A percentile compares a stretch with the other conserved stretches of the same genome.
Conservation (phyloP, 1,140 invertebrate species). For the Bombus consobrinus region DNA sequence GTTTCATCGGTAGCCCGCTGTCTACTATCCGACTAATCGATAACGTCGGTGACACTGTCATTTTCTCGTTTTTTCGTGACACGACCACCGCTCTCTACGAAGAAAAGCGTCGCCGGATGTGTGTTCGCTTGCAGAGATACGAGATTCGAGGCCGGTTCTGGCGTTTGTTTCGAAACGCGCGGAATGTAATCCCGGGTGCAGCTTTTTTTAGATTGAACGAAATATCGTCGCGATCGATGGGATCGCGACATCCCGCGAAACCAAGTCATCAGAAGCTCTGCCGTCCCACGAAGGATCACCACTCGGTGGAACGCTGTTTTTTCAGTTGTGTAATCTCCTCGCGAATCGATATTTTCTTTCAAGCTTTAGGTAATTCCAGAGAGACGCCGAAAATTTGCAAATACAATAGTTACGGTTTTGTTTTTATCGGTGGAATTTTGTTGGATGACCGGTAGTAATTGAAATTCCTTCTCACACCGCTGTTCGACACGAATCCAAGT, state of each 20-base stretch:
- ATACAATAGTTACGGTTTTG: not conserved
- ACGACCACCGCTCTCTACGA: not conserved
- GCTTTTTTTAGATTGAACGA: not conserved
- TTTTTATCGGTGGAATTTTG: not conserved
- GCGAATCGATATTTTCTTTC: not conserved
- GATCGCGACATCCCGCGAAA: not conserved
- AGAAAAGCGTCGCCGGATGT: not conserved
- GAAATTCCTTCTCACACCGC: not conserved
- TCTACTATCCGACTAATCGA: not conserved
- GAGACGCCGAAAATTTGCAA: not conserved
- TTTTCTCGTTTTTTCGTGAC: not conserved
- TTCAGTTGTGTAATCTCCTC: not conserved
- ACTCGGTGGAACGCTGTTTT: not conserved
- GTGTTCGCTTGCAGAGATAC: not conserved
- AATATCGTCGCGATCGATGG: not conserved
- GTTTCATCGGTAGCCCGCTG: not conserved
- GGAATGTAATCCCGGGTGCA: not conserved
- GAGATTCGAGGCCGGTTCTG: not conserved
- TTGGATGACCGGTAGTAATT: not conserved
- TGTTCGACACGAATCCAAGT: not conserved
- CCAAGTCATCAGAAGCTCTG: no score
- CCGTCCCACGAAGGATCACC: not conserved
- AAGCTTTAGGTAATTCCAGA: not conserved
- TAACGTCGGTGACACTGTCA: constrained; percentile 6
- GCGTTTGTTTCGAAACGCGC: not conserved